Conservation (phyloP, 2,888 invertebrate genomes). For the Drosophila quinaria region DNA sequence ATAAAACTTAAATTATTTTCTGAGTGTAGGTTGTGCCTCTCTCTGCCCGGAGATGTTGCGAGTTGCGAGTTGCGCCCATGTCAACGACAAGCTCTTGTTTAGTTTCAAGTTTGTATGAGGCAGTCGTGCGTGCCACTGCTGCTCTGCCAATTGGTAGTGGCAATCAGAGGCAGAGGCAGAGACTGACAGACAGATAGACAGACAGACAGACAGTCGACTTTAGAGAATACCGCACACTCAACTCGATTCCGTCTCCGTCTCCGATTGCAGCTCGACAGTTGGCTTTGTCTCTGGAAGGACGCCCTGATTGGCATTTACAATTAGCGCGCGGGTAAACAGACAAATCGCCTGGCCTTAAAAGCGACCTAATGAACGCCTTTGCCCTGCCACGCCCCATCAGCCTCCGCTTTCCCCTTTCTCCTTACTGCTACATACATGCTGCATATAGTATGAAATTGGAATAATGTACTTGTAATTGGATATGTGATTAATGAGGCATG, state of each 20-base stretch:
- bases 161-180: conserved; percentile 59
- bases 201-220: conserved; percentile 24
- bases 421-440: background rate
- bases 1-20: too few relatives aligned
- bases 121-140: conserved; percentile 81
- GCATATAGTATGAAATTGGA: conserved; percentile 56
- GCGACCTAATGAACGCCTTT: conserved; percentile 56
- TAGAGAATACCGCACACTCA: conserved; percentile 35
- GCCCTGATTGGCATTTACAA: conserved; percentile 84
- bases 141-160: conserved; percentile 78
- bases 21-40: conserved; percentile 3
- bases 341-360: conserved; percentile 66
- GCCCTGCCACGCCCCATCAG: conserved; percentile 12
- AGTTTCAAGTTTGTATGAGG: conserved; percentile 83
- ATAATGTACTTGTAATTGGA: conserved; percentile 80
- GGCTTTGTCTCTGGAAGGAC: conserved; percentile 57
- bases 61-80: conserved; percentile 29
- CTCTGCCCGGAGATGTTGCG: conserved; percentile 35
- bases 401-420: background rate
- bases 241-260: conserved; percentile 4
- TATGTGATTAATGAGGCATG: conserved; percentile 76
- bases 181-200: conserved; percentile 32
- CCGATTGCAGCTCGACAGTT: conserved; percentile 45
- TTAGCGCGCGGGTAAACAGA: conserved; percentile 83
- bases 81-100: conserved; percentile 60